These are phyloP conservation scores for Girardia tigrina DNA, from an alignment of 2,888 invertebrate genomes.

Conservation along the genomic window DNA sequence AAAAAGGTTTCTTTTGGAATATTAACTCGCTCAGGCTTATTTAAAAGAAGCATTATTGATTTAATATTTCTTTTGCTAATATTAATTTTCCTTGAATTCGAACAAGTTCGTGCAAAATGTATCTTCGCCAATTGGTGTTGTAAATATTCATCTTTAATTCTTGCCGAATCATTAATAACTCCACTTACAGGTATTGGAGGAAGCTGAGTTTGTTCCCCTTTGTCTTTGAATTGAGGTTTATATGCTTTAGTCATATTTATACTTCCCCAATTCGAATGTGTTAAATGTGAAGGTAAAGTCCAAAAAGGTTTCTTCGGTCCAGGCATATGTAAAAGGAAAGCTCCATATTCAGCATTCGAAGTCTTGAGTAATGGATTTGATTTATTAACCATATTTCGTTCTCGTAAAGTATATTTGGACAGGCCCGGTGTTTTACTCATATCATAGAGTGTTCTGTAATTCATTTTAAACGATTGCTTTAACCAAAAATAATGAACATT, in stretches of 20 bases:
- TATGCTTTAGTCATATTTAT: not conserved
- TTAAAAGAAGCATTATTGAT: not conserved
- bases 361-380: not conserved
- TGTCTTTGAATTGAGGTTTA: not conserved
- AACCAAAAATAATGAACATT: no score
- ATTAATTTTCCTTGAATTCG: not conserved
- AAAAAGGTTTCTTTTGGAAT: not conserved
- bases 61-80: not conserved
- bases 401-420: not conserved
- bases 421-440: not conserved
- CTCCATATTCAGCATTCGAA: conserved; percentile 1
- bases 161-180: not conserved
- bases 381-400: not conserved
- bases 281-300: not conserved
- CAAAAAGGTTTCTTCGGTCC: conserved; percentile 1
- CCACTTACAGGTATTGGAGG: not conserved
- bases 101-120: not conserved
- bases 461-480: no score
- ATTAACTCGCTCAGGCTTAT: not conserved
- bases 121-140: not conserved
- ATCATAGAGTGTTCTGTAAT: not conserved
- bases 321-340: conserved; percentile 11
- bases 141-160: not conserved
- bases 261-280: not conserved
- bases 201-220: not conserved